phyloP scores from a whole-genome alignment of 2,797 vertebrate genomes.

The Scyliorhinus canicula region DNA sequence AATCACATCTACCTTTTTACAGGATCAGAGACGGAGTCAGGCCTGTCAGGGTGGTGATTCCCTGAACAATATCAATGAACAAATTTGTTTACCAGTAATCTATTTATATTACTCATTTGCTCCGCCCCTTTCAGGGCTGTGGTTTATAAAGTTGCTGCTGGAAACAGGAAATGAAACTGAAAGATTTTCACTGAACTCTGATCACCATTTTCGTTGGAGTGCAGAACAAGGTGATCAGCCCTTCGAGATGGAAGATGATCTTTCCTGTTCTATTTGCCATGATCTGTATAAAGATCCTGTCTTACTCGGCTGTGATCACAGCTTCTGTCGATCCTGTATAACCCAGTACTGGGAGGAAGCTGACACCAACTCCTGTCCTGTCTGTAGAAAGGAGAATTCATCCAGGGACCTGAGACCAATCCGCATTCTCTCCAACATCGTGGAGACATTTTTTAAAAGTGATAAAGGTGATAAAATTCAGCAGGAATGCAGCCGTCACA shows the following conservation, averaged over 20 bases:
- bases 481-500: too few species aligned
- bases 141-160: too few species aligned
- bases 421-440: neutral
- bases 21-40: too few species aligned
- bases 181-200: neutral
- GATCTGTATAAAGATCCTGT: neutral
- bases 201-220: neutral
- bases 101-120: too few species aligned
- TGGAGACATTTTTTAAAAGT: too few species aligned
- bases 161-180: neutral
- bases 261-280: neutral
- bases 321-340: conserved; percentile 1
- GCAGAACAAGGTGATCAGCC: neutral
- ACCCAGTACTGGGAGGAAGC: neutral
- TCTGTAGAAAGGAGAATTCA: neutral
- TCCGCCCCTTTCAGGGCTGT: too few species aligned
- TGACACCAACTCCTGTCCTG: neutral
- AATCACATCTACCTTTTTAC: too few species aligned
- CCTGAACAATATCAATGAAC: too few species aligned
- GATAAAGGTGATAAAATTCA: too few species aligned
- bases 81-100: too few species aligned
- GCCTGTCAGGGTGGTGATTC: too few species aligned
- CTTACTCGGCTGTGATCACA: neutral
- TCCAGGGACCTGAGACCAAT: neutral
- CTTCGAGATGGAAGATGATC: neutral